Evolutionary conservation across 2,797 vertebrate genomes (phyloP), one percentile per base, ranked within the genome.

Genomic region (Enteromius paludinosus): DNA sequence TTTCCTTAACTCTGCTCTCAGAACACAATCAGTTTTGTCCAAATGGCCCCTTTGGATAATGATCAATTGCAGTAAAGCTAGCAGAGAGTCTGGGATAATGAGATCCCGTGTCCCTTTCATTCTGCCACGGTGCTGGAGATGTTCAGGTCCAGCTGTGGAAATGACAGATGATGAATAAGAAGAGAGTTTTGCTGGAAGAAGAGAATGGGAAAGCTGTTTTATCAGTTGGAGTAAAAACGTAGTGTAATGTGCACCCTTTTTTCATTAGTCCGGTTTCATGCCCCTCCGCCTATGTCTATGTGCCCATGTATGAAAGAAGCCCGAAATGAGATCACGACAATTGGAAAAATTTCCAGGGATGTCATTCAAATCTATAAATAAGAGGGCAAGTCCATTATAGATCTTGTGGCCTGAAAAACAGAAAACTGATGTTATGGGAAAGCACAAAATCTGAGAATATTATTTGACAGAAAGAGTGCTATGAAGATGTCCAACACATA

Each of bases 281-380:
- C 56, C 61, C 78, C 79, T 52, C 35, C 5, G 5, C 18, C 81
- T 62, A 88, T 88, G 87, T 91, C 86, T 87, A 82, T 5, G 78
- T 76, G 72, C 66, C 75, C 28, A 77, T 81, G 84, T 79, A 86
- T 81, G 81, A 90, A 81, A 88, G 56, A 72, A 89, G 85, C 45
- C 79, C 45, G 88, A 93, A 93, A 94, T 91, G 85, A 92, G 88
- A 92, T 92, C 88, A 86, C 89, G 90, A 92, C 92, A 92, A 93
- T 94, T 92, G 88, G 79, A 94, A 92, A 92, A 91, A 95, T 94
- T 92, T 85, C 74, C 84, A 52, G 52, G 85, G 89, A 91, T 91
- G 93, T 93, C 93, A 95, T 90, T 94, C 93, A 94, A 92, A 89
- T 91, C 85, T 90, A 90, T 89, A 92, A 87, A 81, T 86, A 90